phyloP scores from a whole-genome alignment of 1,140 invertebrate species.

The Seison nebaliae region DNA sequence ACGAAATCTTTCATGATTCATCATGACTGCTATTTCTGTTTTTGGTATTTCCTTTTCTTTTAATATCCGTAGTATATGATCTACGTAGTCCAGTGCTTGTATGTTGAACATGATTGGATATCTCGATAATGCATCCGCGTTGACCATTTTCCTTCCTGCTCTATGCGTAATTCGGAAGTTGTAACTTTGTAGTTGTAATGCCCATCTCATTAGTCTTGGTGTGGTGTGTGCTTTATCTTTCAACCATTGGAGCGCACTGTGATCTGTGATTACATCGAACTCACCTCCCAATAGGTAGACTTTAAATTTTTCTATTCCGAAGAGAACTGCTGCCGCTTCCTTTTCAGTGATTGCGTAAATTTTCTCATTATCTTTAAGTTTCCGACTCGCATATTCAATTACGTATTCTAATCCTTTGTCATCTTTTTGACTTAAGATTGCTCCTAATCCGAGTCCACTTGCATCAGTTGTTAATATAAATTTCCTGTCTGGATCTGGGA shows the following conservation, averaged over 20 bases:
- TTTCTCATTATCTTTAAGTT: slow-evolving; percentile 23
- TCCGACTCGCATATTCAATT: slow-evolving; percentile 19
- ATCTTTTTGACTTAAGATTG: slow-evolving; percentile 3
- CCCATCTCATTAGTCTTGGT: slow-evolving; percentile 2
- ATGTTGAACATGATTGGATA: too few relatives aligned
- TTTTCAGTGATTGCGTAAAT: slow-evolving; percentile 29
- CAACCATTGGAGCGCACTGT: slow-evolving; percentile 27
- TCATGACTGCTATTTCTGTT: too few relatives aligned
- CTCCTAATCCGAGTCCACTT: slow-evolving; percentile 11
- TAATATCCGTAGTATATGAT: too few relatives aligned
- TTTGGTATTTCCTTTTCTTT: too few relatives aligned
- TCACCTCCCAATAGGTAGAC: slow-evolving; percentile 29
- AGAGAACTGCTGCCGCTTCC: slow-evolving; percentile 32
- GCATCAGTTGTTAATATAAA: slow-evolving; percentile 16
- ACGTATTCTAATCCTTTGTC: slow-evolving; percentile 2
- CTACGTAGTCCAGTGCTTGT: too few relatives aligned
- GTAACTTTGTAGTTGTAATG: neutral
- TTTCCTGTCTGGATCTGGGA: slow-evolving; percentile 15
- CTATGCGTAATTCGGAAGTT: neutral
- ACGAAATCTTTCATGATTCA: too few relatives aligned
- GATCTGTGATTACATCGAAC: slow-evolving; percentile 32
- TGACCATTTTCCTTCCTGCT: neutral
- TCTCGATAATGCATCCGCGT: slow-evolving; percentile 14
- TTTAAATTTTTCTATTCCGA: slow-evolving; percentile 27
- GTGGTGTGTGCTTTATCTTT: neutral